phyloP scores from a whole-genome alignment of 2,113 vertebrate genomes.

The Callorhinus ursinus region DNA sequence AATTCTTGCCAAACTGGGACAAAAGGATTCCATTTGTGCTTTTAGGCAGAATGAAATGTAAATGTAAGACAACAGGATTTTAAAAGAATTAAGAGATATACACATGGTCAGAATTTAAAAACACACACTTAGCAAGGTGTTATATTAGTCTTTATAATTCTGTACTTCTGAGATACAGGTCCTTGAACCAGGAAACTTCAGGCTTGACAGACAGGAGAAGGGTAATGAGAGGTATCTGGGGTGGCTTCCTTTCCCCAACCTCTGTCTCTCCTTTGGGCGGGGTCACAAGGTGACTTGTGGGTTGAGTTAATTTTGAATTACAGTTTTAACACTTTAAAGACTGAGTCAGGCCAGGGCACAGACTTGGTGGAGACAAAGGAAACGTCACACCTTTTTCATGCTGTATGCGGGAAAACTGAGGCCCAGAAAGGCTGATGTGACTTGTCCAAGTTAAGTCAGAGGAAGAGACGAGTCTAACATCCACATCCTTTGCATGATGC shows the following conservation, averaged over 20 bases:
- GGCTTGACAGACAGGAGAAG: neutral
- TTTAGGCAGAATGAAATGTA: constrained; percentile 25
- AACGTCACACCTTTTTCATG: neutral
- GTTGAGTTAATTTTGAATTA: neutral
- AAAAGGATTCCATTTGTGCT: neutral
- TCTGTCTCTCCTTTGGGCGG: neutral
- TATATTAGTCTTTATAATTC: neutral
- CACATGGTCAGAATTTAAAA: neutral
- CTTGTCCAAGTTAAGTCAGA: neutral
- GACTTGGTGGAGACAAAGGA: neutral
- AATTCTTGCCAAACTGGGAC: neutral
- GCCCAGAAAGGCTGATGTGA: neutral
- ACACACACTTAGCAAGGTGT: neutral
- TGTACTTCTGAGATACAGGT: constrained; percentile 14
- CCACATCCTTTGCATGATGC: neutral
- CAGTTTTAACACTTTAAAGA: neutral
- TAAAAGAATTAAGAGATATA: neutral
- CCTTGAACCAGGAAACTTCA: neutral
- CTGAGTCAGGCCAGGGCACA: neutral
- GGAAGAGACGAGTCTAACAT: neutral
- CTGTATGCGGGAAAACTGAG: neutral
- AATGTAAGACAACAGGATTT: neutral
- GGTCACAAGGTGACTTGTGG: neutral
- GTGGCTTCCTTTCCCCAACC: neutral
- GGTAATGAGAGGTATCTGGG: neutral